A percentile compares a stretch with the other conserved stretches of the same genome.
phyloP scores from a whole-genome alignment of 2,888 invertebrate genomes.

The Blera fallax region DNA sequence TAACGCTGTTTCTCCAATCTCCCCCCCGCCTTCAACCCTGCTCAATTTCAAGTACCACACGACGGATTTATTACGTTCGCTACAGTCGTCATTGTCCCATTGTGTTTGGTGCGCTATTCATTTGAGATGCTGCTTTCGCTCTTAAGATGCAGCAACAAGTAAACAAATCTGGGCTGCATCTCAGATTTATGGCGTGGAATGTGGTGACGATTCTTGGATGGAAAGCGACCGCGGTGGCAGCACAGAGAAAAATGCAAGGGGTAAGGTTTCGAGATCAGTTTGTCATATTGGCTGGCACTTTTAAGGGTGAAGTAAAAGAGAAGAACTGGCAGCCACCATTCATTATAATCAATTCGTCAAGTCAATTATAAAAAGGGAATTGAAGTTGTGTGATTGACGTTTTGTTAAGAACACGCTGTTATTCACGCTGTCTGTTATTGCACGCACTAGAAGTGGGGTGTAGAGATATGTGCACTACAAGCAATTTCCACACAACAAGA shows the following conservation, averaged over 20 bases:
- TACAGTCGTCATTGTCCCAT: slow-evolving; percentile 40
- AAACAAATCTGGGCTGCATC: slow-evolving; percentile 59
- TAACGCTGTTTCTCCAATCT: slow-evolving; percentile 52
- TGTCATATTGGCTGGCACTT: slow-evolving; percentile 31
- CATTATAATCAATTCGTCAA: slow-evolving; percentile 70
- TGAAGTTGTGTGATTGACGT: slow-evolving; percentile 62
- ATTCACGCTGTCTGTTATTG: slow-evolving; percentile 37
- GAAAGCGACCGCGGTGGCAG: not conserved
- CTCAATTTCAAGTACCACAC: slow-evolving; percentile 67
- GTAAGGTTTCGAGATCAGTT: slow-evolving; percentile 31
- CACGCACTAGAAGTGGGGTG: not conserved
- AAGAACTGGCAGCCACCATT: slow-evolving; percentile 50
- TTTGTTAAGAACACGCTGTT: slow-evolving; percentile 51
- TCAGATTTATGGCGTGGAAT: slow-evolving; percentile 48
- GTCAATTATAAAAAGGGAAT: slow-evolving; percentile 65
- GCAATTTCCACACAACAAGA: slow-evolving; percentile 2
- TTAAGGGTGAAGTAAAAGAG: slow-evolving; percentile 34
- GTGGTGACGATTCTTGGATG: slow-evolving; percentile 43
- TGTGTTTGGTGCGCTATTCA: slow-evolving; percentile 63
- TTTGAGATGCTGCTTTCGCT: slow-evolving; percentile 58
- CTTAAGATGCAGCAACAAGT: slow-evolving; percentile 60
- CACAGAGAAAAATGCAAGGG: slow-evolving; percentile 15
- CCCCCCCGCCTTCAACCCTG: slow-evolving; percentile 26
- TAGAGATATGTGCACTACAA: not conserved
- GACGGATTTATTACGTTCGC: slow-evolving; percentile 66